Conservation (phyloP, 1,140 invertebrate genomes). For the Delia radicum region DNA sequence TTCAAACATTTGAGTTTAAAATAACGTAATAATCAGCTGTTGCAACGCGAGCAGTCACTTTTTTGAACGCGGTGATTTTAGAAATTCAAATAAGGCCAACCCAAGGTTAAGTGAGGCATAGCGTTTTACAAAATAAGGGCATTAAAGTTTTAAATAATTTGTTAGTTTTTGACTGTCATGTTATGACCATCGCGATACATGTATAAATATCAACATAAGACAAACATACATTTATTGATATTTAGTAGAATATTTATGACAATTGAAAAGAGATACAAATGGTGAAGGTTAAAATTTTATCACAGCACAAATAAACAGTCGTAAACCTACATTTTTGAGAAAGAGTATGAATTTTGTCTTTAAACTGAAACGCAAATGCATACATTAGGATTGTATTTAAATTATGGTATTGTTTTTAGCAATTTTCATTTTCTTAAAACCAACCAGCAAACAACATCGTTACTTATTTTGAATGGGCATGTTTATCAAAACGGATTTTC, state of each 20-base stretch:
- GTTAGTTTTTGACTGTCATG: no score
- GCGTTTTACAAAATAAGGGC: not conserved
- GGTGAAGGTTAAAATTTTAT: constrained; percentile 1
- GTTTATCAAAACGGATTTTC: constrained; percentile 4
- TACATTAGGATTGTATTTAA: not conserved
- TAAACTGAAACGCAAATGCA: no score
- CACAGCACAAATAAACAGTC: not conserved
- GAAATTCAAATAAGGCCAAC: no score
- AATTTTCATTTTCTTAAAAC: not conserved
- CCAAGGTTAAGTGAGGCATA: no score
- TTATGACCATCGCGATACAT: no score
- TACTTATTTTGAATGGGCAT: not conserved
- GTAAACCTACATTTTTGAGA: not conserved
- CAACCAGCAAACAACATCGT: not conserved
- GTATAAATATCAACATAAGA: not conserved
- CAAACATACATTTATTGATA: not conserved
- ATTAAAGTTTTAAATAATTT: not conserved
- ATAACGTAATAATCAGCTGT: no score
- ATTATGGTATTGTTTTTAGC: not conserved
- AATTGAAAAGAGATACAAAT: not conserved
- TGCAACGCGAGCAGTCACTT: no score
- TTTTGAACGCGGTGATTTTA: no score
- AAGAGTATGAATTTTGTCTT: no score
- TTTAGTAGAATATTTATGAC: not conserved
- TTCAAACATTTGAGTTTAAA: no score